Percentiles rank a stretch among this genome's conserved stretches.
Evolutionary conservation across 2,797 vertebrate genomes (phyloP).

Genomic region (Garrulus glandarius): DNA sequence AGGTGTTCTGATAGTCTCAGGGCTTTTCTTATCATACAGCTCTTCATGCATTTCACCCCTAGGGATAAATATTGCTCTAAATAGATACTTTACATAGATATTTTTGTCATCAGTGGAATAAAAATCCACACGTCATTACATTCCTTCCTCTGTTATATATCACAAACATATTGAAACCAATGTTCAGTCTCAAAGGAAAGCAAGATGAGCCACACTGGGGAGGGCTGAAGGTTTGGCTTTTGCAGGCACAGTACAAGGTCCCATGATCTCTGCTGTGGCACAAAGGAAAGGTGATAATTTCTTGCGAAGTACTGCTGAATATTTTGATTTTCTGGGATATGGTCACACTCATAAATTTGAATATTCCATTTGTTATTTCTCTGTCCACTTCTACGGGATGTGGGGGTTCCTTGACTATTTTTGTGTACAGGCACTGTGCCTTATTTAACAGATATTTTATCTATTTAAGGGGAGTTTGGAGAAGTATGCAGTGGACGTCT

Average conservation of each 20-base stretch:
- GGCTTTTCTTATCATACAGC: not conserved
- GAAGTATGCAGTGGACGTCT: conserved; percentile 94
- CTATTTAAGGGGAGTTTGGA: conserved; percentile 90
- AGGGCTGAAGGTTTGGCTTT: not conserved
- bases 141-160: not conserved
- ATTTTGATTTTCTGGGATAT: not conserved
- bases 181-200: not conserved
- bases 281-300: not conserved
- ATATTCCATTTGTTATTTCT: not conserved
- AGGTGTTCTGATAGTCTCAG: not conserved
- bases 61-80: not conserved
- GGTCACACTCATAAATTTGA: not conserved
- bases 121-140: not conserved
- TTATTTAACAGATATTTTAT: not conserved
- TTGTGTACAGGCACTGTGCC: not conserved
- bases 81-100: not conserved
- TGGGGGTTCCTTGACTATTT: not conserved
- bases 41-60: not conserved
- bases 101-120: not conserved
- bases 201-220: not conserved
- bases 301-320: not conserved
- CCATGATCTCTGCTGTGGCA: not conserved
- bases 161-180: not conserved
- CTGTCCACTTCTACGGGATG: rapidly evolving
- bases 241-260: not conserved